phyloP scores from a whole-genome alignment of 2,113 vertebrate species.

The Helogale parvula region DNA sequence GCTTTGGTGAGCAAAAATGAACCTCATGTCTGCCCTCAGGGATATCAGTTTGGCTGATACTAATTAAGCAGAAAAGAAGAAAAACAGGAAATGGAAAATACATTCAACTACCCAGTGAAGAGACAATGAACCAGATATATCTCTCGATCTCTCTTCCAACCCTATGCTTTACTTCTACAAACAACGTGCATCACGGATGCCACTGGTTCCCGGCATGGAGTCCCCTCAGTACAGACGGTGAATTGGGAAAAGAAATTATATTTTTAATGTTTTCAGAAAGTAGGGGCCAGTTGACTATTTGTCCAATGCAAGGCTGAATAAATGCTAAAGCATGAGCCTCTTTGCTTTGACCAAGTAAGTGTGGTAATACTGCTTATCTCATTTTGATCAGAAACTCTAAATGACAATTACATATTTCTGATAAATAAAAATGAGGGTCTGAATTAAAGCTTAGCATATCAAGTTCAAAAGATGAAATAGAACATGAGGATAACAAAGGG shows the following conservation, averaged over 20 bases:
- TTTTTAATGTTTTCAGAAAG: slow-evolving; percentile 20
- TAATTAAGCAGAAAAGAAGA: neutral
- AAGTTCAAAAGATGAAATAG: neutral
- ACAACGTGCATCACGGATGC: neutral
- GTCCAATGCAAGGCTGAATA: neutral
- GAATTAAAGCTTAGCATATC: neutral
- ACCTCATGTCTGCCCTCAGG: neutral
- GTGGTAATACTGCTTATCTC: neutral
- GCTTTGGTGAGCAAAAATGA: neutral
- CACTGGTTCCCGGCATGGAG: neutral
- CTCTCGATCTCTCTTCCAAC: neutral
- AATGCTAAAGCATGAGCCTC: neutral
- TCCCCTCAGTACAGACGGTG: neutral
- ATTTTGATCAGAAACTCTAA: slow-evolving; percentile 6
- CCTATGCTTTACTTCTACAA: neutral
- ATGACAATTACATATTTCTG: neutral
- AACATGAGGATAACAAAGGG: neutral
- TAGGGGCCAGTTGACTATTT: neutral
- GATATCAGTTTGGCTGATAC: neutral
- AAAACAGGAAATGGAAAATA: neutral
- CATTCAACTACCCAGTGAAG: neutral
- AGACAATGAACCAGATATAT: neutral
- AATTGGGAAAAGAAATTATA: neutral
- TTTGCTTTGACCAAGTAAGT: neutral
- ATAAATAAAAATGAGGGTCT: neutral